Percentiles rank a stretch among this genome's conserved stretches.
These are phyloP conservation scores for Callimorpha dominula DNA, from an alignment of 2,888 invertebrate species.

Conservation along the genomic window DNA sequence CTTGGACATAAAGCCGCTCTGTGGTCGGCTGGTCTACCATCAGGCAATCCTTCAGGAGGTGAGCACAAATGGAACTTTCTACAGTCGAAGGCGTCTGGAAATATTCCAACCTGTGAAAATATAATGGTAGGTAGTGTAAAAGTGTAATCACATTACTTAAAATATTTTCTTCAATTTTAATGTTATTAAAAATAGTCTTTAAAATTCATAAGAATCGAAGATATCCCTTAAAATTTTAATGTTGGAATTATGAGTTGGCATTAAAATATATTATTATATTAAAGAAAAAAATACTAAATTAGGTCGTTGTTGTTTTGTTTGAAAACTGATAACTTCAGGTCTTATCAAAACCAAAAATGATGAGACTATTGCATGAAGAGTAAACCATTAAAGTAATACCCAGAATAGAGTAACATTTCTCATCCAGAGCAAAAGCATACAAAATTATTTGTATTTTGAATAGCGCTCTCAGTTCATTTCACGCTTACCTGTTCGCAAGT, in stretches of 20 bases:
- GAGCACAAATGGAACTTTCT: constrained; percentile 81
- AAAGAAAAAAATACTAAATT: not conserved
- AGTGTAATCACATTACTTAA: too few species aligned
- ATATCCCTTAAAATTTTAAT: too few species aligned
- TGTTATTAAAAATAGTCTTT: too few species aligned
- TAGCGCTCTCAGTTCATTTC: not conserved
- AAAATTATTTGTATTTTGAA: too few species aligned
- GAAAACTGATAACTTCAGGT: not conserved
- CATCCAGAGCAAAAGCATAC: too few species aligned
- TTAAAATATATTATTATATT: too few species aligned
- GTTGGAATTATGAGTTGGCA: too few species aligned
- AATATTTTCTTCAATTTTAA: too few species aligned
- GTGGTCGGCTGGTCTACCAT: constrained; percentile 76
- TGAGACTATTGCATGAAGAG: not conserved
- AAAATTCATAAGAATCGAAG: too few species aligned
- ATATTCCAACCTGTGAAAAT: constrained; percentile 75
- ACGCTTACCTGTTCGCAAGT: constrained; percentile 82
- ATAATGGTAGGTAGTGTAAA: not conserved
- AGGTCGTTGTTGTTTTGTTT: constrained; percentile 5
- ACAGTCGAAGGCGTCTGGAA: constrained; percentile 80
- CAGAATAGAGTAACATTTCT: not conserved
- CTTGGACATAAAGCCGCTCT: constrained; percentile 75
- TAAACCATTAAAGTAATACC: not conserved
- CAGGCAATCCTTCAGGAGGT: constrained; percentile 72
- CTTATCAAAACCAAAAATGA: not conserved